phyloP scores from a whole-genome alignment of 2,113 vertebrate species.

The Chauna torquata region DNA sequence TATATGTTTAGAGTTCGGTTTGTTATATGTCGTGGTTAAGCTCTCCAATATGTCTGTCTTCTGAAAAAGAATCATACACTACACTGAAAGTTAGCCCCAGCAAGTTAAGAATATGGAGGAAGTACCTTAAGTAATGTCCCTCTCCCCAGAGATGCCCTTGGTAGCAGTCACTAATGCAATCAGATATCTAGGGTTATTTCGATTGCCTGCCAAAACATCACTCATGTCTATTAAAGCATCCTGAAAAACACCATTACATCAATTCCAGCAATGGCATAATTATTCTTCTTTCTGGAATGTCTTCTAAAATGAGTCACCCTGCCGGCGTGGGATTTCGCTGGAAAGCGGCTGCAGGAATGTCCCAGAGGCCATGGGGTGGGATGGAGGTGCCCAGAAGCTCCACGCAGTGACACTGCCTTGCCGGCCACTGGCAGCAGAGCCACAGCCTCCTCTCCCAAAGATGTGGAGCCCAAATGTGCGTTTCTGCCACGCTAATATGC shows the following conservation, averaged over 20 bases:
- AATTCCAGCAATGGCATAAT: constrained; percentile 76
- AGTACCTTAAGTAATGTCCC: constrained; percentile 66
- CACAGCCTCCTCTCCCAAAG: not conserved
- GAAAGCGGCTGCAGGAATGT: constrained; percentile 71
- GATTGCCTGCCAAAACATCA: constrained; percentile 77
- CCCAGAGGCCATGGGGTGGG: constrained; percentile 52
- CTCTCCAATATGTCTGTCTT: constrained; percentile 57
- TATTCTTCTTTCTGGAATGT: constrained; percentile 82
- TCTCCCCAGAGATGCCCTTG: constrained; percentile 64
- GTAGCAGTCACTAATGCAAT: constrained; percentile 72
- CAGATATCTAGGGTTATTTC: constrained; percentile 73
- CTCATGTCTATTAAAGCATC: constrained; percentile 77
- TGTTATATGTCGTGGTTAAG: constrained; percentile 59
- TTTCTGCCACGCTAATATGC: not conserved
- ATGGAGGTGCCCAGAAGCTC: not conserved
- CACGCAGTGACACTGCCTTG: not conserved
- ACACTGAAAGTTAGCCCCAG: constrained; percentile 46
- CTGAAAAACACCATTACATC: constrained; percentile 81
- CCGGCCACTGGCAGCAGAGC: fast-evolving
- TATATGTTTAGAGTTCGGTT: constrained; percentile 53
- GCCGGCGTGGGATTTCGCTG: constrained; percentile 71
- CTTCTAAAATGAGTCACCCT: constrained; percentile 79
- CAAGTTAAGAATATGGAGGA: constrained; percentile 54
- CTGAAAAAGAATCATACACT: constrained; percentile 33
- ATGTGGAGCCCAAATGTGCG: fast-evolving